Evolutionary conservation across 2,113 vertebrate genomes (phyloP).

Genomic region (Hylia prasina): DNA sequence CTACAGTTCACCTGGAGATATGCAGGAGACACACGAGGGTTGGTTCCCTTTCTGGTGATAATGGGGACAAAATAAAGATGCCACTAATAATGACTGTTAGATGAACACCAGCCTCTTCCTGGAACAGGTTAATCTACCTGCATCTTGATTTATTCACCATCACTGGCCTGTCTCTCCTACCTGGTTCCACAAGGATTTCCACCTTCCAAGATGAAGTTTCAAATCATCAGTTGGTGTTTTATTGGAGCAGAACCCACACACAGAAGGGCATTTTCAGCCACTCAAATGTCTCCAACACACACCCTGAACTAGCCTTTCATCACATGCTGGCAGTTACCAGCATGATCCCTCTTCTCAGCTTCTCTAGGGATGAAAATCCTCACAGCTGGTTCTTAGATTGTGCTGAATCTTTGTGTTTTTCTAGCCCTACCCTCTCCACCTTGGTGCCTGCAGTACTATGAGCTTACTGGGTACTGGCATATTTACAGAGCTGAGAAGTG

Average conservation of each 20-base stretch:
- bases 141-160: neutral
- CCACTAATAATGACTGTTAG: neutral
- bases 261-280: neutral
- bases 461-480: neutral
- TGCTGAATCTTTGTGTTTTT: neutral
- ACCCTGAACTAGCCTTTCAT: neutral
- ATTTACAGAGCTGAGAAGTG: neutral
- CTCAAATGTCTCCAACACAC: accelerated
- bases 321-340: neutral
- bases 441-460: neutral
- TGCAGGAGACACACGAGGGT: accelerated
- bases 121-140: neutral
- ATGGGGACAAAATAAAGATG: neutral
- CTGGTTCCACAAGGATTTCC: neutral
- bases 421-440: neutral
- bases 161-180: neutral
- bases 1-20: neutral
- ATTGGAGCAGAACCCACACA: neutral
- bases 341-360: neutral
- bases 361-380: neutral
- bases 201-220: neutral
- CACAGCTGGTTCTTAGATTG: accelerated
- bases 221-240: neutral
- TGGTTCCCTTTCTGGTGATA: neutral
- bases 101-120: neutral